Base-by-base conservation (phyloP, 2,888 invertebrate genomes). In the Geotrupes spiniger region DNA sequence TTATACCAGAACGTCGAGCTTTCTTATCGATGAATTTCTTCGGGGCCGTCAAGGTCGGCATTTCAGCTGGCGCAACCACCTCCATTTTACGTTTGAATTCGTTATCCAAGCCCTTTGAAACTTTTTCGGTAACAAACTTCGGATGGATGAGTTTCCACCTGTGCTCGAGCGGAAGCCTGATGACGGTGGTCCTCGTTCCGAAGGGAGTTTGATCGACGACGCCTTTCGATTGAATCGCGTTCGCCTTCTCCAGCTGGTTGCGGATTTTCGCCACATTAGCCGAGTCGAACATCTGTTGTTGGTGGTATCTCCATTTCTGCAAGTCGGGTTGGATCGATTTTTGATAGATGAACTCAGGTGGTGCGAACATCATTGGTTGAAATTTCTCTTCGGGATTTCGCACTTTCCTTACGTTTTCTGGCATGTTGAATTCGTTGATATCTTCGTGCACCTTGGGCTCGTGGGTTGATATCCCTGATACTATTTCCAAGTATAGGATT, bases 271-370 rank as follows among this genome's bases (percentile, higher is more conserved):
- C 27, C 28, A 42, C 26, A 31, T 53, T 53, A 9, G 26, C 41
- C 0, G 51, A 51, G 49, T 70, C 68, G 1, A 58, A 52, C 47
- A 54, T 57, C 51, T 72, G 71, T 46, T 72, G 72, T 46, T 68
- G 63, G 17, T 54, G 58, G 44, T 73, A 73, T 21, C 67, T 59
- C 36, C 58, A 51, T 48, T 54, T 64, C 47, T 61, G 57, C 4
- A 52, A 63, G 49, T 73, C 69, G 49, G 64, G 67, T 55, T 71
- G 70, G n/a, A 45, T 47, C 1, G 61, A 51, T 21, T 49, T 51
- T 29, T 58, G 52, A 45, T 60, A 69, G 51, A 65, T 58, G 44
- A 67, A 70, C 4, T 47, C 21, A 14, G 60, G 61, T 4, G 64
- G 64, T 40, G 52, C 36, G 27, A 33, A 29, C 36, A 40, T 15